These are phyloP conservation scores for Paratilapia polleni DNA, from an alignment of 2,113 vertebrate species.

Conservation along the genomic window DNA sequence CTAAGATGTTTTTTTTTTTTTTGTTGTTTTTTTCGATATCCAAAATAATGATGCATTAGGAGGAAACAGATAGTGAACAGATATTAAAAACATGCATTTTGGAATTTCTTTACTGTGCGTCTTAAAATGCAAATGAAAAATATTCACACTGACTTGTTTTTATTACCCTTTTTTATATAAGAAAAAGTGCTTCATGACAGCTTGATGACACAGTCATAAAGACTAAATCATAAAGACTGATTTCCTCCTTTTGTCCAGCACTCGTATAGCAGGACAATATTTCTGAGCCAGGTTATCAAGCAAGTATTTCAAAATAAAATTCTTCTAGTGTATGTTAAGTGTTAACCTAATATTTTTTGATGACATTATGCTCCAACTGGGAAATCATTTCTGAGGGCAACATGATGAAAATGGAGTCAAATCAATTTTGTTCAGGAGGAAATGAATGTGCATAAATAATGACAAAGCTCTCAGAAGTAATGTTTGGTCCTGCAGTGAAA, in stretches of 20 bases:
- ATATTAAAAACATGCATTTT: too few species aligned
- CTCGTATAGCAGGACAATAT: slow-evolving; percentile 22
- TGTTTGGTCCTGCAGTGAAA: background rate
- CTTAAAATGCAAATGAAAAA: background rate
- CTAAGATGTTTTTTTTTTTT: rapidly evolving
- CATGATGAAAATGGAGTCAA: slow-evolving; percentile 53
- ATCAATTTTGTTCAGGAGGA: slow-evolving; percentile 45
- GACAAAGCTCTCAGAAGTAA: background rate
- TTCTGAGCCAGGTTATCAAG: slow-evolving; percentile 26
- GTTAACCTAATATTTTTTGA: slow-evolving; percentile 58
- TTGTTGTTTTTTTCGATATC: too few species aligned
- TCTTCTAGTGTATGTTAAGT: slow-evolving; percentile 33
- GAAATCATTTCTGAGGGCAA: slow-evolving; percentile 56
- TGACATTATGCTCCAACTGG: slow-evolving; percentile 58
- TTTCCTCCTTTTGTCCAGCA: slow-evolving; percentile 5
- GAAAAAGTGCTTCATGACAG: background rate
- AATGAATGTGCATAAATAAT: slow-evolving; percentile 53
- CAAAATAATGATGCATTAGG: rapidly evolving
- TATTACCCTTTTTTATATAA: rapidly evolving
- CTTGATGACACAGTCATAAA: background rate
- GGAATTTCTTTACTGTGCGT: background rate
- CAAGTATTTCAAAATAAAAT: slow-evolving; percentile 46
- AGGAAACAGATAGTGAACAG: background rate
- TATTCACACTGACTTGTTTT: background rate
- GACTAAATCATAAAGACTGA: background rate